Conservation (phyloP, 2,888 invertebrate genomes). For the Odontocolon sp. region DNA sequence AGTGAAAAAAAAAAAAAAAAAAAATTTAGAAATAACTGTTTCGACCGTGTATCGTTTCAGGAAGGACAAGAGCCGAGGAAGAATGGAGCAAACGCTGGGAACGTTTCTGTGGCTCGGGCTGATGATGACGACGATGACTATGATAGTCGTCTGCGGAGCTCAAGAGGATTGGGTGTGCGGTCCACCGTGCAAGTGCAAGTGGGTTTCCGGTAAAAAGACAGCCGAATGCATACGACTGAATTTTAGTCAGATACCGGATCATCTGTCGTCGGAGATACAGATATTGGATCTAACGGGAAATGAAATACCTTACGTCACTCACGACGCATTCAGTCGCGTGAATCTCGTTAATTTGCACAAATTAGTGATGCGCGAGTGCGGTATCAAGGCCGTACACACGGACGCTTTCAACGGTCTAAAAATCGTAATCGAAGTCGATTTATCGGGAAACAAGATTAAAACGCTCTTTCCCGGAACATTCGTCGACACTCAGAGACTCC, state of each 20-base stretch:
- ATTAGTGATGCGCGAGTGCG: constrained; percentile 88
- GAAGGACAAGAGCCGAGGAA: constrained; percentile 40
- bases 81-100: constrained; percentile 69
- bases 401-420: constrained; percentile 89
- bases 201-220: constrained; percentile 92
- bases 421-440: constrained; percentile 91
- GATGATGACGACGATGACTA: constrained; percentile 75
- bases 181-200: constrained; percentile 89
- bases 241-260: constrained; percentile 87
- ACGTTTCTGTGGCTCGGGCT: constrained; percentile 71
- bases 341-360: constrained; percentile 91
- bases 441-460: constrained; percentile 88
- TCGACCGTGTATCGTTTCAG: constrained; percentile 45
- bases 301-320: constrained; percentile 84
- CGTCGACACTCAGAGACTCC: constrained; percentile 86
- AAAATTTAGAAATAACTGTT: constrained; percentile 28
- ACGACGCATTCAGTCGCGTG: constrained; percentile 87
- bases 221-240: constrained; percentile 89
- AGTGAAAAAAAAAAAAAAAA: constrained; percentile 20
- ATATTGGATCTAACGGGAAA: constrained; percentile 88
- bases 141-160: constrained; percentile 75
- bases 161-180: constrained; percentile 84
- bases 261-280: constrained; percentile 86
- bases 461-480: constrained; percentile 87
- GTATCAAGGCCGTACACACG: constrained; percentile 87